phyloP scores from a whole-genome alignment of 2,888 invertebrate species.

The Euplagia quadripunctaria region DNA sequence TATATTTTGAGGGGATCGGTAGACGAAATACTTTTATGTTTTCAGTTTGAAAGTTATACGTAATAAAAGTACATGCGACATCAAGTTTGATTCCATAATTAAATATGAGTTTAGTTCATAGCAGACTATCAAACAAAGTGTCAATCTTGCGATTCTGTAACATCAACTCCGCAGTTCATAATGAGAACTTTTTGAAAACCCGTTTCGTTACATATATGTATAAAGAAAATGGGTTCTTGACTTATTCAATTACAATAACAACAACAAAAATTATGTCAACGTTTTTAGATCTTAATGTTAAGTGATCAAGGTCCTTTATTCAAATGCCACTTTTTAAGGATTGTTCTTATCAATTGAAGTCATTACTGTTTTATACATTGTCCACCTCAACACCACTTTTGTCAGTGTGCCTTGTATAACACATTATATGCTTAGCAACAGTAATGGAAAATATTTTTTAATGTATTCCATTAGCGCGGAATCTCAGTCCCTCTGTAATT shows the following conservation, averaged over 20 bases:
- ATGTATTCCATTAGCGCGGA: conserved; percentile 82
- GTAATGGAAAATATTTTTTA: conserved; percentile 85
- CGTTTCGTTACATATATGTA: conserved; percentile 57
- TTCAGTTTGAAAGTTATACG: conserved; percentile 22
- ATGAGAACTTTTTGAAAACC: conserved; percentile 71
- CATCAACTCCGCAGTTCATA: conserved; percentile 61
- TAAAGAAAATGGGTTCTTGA: conserved; percentile 57
- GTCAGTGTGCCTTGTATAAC: conserved; percentile 57
- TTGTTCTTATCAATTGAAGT: conserved; percentile 54
- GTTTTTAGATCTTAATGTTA: conserved; percentile 38
- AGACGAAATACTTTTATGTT: conserved; percentile 35
- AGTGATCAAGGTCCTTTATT: conserved; percentile 54
- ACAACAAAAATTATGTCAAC: conserved; percentile 33
- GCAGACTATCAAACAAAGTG: background rate
- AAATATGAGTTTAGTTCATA: conserved; percentile 17
- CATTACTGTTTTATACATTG: conserved; percentile 59
- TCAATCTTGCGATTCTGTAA: conserved; percentile 31
- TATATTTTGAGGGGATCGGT: conserved; percentile 62
- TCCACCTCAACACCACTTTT: conserved; percentile 63
- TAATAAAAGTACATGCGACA: conserved; percentile 19
- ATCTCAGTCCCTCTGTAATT: conserved; percentile 82
- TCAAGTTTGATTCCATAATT: conserved; percentile 1
- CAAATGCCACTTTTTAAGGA: conserved; percentile 49
- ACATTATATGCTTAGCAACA: conserved; percentile 69
- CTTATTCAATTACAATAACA: conserved; percentile 65